phyloP scores from a whole-genome alignment of 2,888 invertebrate species.

The Eristalis tenax region DNA sequence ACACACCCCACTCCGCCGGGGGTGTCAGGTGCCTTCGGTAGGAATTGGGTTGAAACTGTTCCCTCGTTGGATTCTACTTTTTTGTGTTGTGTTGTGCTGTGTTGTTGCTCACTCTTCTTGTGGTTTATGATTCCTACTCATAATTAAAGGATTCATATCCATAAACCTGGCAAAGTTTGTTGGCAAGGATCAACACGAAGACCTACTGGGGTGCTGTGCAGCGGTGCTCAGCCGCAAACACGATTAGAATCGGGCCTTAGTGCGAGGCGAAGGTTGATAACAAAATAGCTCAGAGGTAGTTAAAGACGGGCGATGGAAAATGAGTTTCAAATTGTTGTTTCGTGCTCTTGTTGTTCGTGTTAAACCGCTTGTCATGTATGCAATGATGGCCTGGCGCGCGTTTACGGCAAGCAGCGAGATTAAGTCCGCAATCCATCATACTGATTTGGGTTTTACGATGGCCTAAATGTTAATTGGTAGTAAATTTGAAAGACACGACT shows the following conservation, averaged over 20 bases:
- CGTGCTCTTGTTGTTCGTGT: not conserved
- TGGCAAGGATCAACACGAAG: constrained; percentile 2
- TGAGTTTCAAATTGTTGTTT: constrained; percentile 17
- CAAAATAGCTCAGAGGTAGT: constrained; percentile 19
- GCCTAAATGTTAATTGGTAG: constrained; percentile 26
- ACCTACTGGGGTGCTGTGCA: not conserved
- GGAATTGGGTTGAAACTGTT: not conserved
- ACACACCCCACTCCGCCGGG: not conserved
- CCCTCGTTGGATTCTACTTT: not conserved
- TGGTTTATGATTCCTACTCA: constrained; percentile 14
- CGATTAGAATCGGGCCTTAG: constrained; percentile 1
- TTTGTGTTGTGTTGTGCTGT: not conserved
- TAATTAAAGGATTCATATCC: constrained; percentile 28
- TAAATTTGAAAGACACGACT: constrained; percentile 14
- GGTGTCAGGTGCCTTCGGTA: not conserved
- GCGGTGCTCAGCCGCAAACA: not conserved
- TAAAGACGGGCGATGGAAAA: constrained; percentile 3
- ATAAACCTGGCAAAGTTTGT: not conserved
- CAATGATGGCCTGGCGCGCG: constrained; percentile 8
- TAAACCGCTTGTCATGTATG: constrained; percentile 22
- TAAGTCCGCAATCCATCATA: constrained; percentile 35
- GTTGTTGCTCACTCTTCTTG: not conserved
- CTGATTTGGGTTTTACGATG: constrained; percentile 40
- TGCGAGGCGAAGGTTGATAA: not conserved
- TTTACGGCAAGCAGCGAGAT: constrained; percentile 18